Conservation (phyloP, 2,888 invertebrate species). For the Gandaritis pyraliata region DNA sequence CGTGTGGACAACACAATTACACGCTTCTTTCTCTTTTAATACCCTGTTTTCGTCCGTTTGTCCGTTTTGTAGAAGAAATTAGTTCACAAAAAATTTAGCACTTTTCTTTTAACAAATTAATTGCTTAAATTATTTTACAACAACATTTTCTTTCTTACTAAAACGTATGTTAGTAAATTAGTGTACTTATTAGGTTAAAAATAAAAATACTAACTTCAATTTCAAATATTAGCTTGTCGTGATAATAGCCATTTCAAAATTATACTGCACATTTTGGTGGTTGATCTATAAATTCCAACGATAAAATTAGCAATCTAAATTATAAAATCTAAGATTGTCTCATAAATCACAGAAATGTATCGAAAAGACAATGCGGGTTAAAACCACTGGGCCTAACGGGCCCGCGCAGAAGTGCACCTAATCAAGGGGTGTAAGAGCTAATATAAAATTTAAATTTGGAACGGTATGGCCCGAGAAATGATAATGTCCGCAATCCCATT, state of each 20-base stretch:
- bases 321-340: conserved; percentile 37
- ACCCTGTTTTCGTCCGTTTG: conserved; percentile 27
- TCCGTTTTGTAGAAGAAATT: conserved; percentile 7
- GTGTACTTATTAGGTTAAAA: too few species aligned
- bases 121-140: too few species aligned
- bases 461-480: conserved; percentile 43
- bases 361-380: conserved; percentile 38
- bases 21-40: conserved; percentile 52
- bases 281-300: neutral
- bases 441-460: conserved; percentile 60
- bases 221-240: too few species aligned
- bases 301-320: conserved; percentile 37
- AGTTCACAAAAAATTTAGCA: neutral
- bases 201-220: too few species aligned
- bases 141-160: too few species aligned
- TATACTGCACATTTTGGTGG: neutral
- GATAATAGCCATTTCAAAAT: neutral
- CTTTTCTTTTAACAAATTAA: neutral
- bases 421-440: conserved; percentile 47
- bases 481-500: conserved; percentile 44
- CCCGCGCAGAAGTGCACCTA: conserved; percentile 42
- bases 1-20: conserved; percentile 59
- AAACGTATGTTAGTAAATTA: too few species aligned
- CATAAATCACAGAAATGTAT: conserved; percentile 41
- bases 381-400: conserved; percentile 36